Conservation (phyloP, 2,797 vertebrate species). For the Astyanax mexicanus region DNA sequence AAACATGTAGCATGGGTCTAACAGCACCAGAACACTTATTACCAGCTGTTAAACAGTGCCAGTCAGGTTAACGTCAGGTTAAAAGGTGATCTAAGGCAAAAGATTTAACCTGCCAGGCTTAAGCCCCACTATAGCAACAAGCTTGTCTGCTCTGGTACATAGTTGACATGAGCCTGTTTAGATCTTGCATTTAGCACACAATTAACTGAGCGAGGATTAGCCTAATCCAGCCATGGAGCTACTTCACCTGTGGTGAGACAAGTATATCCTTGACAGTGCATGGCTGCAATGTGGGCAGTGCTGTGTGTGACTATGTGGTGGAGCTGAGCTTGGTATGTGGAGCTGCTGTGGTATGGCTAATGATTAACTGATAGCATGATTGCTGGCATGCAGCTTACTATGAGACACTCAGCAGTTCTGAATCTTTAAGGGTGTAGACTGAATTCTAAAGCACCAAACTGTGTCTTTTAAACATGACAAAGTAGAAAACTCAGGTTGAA, state of each 20-base stretch:
- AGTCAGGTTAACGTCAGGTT: conserved; percentile 5
- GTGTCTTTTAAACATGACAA: not conserved
- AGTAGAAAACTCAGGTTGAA: not conserved
- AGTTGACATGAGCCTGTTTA: not conserved
- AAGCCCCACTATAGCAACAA: too few species aligned
- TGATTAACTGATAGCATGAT: conserved; percentile 37
- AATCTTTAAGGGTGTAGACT: not conserved
- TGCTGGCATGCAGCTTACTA: conserved; percentile 1
- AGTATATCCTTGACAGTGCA: not conserved
- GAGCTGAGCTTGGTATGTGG: conserved; percentile 14
- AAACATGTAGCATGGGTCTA: not conserved
- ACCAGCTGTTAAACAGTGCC: not conserved
- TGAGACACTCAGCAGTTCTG: not conserved
- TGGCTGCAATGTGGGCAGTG: conserved; percentile 8
- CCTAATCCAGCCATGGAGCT: not conserved
- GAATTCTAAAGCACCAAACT: not conserved
- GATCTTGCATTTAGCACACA: not conserved
- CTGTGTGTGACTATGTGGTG: conserved; percentile 9
- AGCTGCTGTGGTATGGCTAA: conserved; percentile 39
- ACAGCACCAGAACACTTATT: not conserved
- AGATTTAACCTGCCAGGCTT: too few species aligned
- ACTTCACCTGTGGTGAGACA: not conserved
- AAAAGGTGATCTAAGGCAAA: not conserved
- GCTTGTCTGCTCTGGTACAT: conserved; percentile 22
- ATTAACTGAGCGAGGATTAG: not conserved